Conservation (phyloP, 2,888 invertebrate species). For the Argyresthia albistria region DNA sequence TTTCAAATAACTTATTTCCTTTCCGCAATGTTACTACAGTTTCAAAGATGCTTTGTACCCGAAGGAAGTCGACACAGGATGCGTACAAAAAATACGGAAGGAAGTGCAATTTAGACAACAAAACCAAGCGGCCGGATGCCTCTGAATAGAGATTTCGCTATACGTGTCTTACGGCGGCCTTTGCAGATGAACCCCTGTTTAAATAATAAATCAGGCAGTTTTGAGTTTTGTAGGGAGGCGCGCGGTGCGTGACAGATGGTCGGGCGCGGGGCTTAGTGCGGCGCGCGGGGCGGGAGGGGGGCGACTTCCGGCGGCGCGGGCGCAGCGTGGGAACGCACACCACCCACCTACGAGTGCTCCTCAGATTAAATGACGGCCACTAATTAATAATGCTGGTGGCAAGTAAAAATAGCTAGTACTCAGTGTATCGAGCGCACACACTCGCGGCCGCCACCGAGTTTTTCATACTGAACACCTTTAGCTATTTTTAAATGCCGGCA, state of each 20-base stretch:
- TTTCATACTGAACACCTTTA: background rate
- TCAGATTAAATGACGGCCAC: conserved; percentile 60
- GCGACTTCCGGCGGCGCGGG: conserved; percentile 58
- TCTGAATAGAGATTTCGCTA: conserved; percentile 47
- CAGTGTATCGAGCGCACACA: background rate
- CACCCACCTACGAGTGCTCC: conserved; percentile 40
- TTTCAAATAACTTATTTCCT: background rate
- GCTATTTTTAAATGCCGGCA: background rate
- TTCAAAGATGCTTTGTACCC: background rate
- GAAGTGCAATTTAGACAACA: conserved; percentile 42
- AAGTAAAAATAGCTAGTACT: conserved; percentile 1
- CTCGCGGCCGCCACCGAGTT: background rate
- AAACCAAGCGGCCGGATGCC: conserved; percentile 36
- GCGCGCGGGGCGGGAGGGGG: conserved; percentile 20
- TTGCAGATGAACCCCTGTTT: conserved; percentile 43
- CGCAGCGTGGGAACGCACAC: conserved; percentile 67
- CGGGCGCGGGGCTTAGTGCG: conserved; percentile 36
- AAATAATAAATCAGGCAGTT: conserved; percentile 28
- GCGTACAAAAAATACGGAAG: conserved; percentile 33
- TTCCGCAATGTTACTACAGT: background rate
- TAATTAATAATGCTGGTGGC: conserved; percentile 57
- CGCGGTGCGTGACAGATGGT: conserved; percentile 52
- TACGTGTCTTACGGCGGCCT: conserved; percentile 49
- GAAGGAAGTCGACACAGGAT: conserved; percentile 7
- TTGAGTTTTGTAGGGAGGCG: conserved; percentile 36